Percentiles rank a stretch among this genome's conserved stretches.
Evolutionary conservation across 2,113 vertebrate species (phyloP).

Genomic region (Origma solitaria): DNA sequence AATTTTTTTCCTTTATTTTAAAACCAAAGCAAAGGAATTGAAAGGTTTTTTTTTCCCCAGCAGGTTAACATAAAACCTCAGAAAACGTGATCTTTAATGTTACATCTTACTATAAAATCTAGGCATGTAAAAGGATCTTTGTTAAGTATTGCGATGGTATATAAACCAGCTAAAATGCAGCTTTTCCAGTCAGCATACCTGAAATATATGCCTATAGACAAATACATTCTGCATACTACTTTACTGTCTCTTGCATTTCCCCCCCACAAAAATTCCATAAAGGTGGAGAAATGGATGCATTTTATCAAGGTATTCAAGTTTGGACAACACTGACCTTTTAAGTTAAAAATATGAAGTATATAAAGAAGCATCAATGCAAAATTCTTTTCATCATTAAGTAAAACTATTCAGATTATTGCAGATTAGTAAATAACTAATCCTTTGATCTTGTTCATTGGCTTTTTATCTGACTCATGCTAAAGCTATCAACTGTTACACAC

Average conservation of each 20-base stretch:
- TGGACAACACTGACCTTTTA: not conserved
- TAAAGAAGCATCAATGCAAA: slow-evolving; percentile 14
- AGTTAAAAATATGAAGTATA: not conserved
- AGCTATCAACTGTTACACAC: slow-evolving; percentile 39
- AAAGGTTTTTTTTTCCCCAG: not conserved
- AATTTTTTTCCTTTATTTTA: not conserved
- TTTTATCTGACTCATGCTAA: slow-evolving; percentile 42
- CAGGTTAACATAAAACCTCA: not conserved
- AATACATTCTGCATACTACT: not conserved
- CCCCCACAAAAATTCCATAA: not conserved
- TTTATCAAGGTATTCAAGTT: not conserved
- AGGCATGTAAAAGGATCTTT: not conserved
- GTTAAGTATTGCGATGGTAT: not conserved
- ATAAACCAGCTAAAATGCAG: not conserved
- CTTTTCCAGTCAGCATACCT: not conserved
- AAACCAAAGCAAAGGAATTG: not conserved
- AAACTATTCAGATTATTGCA: slow-evolving; percentile 23
- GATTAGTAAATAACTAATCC: slow-evolving; percentile 31
- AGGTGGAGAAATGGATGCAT: not conserved
- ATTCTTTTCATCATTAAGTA: not conserved
- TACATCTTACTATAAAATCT: not conserved
- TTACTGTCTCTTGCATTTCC: not conserved
- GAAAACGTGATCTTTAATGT: not conserved
- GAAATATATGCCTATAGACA: not conserved
- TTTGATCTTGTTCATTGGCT: slow-evolving; percentile 32